phyloP scores from a whole-genome alignment of 2,888 invertebrate species.

The Zootermopsis nevadensis region DNA sequence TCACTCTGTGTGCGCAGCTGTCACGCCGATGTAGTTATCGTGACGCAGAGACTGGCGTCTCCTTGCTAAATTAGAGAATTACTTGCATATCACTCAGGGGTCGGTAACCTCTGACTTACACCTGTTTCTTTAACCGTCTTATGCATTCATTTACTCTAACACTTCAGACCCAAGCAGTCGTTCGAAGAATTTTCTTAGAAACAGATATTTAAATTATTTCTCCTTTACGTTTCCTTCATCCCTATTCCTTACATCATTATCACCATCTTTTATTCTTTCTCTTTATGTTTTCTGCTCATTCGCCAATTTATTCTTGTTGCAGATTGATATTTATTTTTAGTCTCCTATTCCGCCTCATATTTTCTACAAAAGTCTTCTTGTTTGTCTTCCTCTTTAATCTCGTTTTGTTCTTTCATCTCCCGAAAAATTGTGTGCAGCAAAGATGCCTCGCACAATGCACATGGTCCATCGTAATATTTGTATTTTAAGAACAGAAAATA shows the following conservation, averaged over 20 bases:
- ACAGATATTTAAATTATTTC: neutral
- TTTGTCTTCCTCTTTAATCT: neutral
- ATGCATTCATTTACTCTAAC: neutral
- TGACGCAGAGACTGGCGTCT: slow-evolving; percentile 13
- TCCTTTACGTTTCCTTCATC: neutral
- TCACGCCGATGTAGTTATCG: slow-evolving; percentile 48
- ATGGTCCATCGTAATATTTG: too few relatives aligned
- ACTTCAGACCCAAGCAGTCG: too few relatives aligned
- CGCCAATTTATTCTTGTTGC: too few relatives aligned
- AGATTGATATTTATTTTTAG: neutral
- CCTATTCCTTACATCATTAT: neutral
- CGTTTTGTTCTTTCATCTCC: too few relatives aligned
- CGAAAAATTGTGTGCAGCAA: too few relatives aligned
- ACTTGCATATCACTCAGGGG: slow-evolving; percentile 27
- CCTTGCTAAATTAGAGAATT: slow-evolving; percentile 31
- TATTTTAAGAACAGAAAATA: too few relatives aligned
- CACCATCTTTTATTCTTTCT: neutral
- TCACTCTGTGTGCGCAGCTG: slow-evolving; percentile 35
- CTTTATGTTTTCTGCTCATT: neutral
- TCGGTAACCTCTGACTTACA: neutral
- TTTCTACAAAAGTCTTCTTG: neutral
- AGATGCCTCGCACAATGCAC: too few relatives aligned
- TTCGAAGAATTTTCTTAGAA: neutral
- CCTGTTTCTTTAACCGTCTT: neutral
- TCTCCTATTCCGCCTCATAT: neutral